phyloP scores from a whole-genome alignment of 2,113 vertebrate species.

The Hippocampus guttulatus region DNA sequence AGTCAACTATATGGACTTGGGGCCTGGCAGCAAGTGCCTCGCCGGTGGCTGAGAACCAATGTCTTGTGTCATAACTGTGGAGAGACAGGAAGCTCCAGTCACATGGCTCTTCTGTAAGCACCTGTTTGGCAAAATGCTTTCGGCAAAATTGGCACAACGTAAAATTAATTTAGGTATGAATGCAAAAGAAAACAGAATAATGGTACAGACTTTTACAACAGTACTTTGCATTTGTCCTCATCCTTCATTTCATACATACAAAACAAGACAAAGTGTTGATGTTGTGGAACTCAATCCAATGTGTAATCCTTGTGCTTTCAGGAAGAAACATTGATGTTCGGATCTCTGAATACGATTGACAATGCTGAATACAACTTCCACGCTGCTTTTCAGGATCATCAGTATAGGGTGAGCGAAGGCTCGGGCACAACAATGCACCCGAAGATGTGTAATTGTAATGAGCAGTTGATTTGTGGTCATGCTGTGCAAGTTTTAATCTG shows the following conservation, averaged over 20 bases:
- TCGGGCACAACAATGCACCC: not conserved
- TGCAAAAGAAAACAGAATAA: no score
- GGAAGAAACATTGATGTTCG: conserved; percentile 79
- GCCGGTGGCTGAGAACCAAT: no score
- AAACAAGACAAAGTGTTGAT: not conserved
- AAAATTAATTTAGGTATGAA: no score
- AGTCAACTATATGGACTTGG: no score
- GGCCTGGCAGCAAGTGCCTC: no score
- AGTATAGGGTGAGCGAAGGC: conserved; percentile 68
- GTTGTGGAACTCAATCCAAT: not conserved
- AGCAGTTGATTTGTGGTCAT: not conserved
- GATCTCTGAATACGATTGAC: conserved; percentile 69
- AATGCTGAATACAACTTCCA: conserved; percentile 73
- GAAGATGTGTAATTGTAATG: not conserved
- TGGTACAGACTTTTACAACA: no score
- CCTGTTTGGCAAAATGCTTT: no score
- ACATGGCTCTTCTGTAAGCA: not conserved
- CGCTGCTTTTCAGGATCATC: conserved; percentile 56
- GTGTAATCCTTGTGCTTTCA: conserved; percentile 26
- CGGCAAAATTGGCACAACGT: no score
- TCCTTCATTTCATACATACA: not conserved
- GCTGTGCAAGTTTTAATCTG: not conserved
- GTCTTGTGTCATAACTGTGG: no score
- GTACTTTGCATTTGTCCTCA: no score
- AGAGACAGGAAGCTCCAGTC: no score